phyloP scores from a whole-genome alignment of 2,888 invertebrate species.

The Linnaemya tessellans region DNA sequence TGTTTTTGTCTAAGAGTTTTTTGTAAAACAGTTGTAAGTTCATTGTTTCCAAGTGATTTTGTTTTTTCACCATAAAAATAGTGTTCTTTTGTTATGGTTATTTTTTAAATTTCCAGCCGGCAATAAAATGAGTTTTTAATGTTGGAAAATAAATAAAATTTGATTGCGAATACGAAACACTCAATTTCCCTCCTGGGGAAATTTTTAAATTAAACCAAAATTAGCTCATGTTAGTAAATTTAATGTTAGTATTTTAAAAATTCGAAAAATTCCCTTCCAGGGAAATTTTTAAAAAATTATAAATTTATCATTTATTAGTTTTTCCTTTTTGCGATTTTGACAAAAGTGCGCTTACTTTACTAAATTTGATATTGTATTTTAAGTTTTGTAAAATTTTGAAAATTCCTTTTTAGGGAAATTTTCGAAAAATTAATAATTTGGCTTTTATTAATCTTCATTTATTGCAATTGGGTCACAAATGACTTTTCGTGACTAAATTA shows the following conservation, averaged over 20 bases:
- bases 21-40: no score
- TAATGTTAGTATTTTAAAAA: no score
- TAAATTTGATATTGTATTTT: not conserved
- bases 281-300: not conserved
- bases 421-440: not conserved
- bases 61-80: not conserved
- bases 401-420: not conserved
- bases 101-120: not conserved
- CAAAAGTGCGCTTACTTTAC: not conserved
- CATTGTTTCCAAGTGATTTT: not conserved
- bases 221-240: no score
- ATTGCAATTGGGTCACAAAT: not conserved
- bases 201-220: not conserved
- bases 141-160: no score
- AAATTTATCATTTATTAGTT: no score
- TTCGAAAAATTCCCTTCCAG: no score
- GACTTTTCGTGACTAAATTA: no score
- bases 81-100: not conserved
- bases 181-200: not conserved
- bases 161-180: not conserved
- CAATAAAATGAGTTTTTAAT: no score
- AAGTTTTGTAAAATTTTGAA: not conserved
- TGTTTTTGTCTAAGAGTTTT: not conserved
- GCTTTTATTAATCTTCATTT: not conserved
- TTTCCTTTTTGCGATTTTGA: no score